Percentiles rank a stretch among this genome's conserved stretches.
Evolutionary conservation across 1,140 invertebrate species (phyloP).

Genomic region (Bombus ignitus): DNA sequence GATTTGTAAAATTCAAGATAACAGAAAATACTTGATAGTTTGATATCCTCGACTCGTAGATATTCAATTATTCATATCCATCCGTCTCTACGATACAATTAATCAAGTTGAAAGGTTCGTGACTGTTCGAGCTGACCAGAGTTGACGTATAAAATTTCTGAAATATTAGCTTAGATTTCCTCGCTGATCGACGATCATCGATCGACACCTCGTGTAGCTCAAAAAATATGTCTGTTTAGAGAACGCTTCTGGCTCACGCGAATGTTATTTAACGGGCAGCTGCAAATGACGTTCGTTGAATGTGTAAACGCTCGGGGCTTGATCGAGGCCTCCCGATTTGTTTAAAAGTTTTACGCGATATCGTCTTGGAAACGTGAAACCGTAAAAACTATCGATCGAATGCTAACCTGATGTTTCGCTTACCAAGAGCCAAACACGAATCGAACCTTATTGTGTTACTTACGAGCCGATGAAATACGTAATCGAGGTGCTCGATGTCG

Average conservation of each 20-base stretch:
- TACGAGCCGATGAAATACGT: neutral
- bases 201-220: neutral
- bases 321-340: neutral
- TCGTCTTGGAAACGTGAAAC: slow-evolving; percentile 34
- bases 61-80: too few relatives aligned
- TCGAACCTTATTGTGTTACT: neutral
- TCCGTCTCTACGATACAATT: too few relatives aligned
- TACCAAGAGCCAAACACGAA: neutral
- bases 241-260: too few relatives aligned
- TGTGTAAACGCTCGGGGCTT: neutral
- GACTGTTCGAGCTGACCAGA: too few relatives aligned
- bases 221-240: neutral
- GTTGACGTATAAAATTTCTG: neutral
- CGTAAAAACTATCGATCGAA: slow-evolving; percentile 16
- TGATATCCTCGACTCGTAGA: too few relatives aligned
- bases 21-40: neutral
- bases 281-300: slow-evolving; percentile 1
- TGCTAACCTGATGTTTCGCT: neutral
- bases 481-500: slow-evolving; percentile 19
- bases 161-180: slow-evolving; percentile 1
- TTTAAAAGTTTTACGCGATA: slow-evolving; percentile 39
- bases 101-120: neutral
- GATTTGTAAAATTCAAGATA: neutral
- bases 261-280: slow-evolving; percentile 5
- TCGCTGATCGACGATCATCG: neutral